Evolutionary conservation across 2,797 vertebrate species (phyloP).

Genomic region (Lacerta viridis): DNA sequence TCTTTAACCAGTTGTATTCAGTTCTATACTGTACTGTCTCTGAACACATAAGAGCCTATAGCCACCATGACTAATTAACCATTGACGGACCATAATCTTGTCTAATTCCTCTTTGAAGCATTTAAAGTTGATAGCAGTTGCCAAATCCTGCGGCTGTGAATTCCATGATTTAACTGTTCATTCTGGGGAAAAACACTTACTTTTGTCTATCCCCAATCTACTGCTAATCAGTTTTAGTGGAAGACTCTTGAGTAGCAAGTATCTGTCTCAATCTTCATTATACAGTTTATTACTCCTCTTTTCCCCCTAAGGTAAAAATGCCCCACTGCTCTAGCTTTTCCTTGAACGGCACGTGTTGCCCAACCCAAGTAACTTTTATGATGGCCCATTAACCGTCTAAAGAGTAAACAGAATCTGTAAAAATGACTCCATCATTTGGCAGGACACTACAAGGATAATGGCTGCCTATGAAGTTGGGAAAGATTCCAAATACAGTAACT

Average conservation of each 20-base stretch:
- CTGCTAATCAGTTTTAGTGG: neutral
- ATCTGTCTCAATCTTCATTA: neutral
- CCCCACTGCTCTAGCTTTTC: neutral
- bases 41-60: neutral
- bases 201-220: neutral
- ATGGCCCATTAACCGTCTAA: neutral
- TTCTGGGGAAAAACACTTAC: neutral
- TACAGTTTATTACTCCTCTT: neutral
- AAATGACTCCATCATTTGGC: constrained; percentile 29
- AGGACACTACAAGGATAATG: constrained; percentile 2
- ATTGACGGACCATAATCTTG: neutral
- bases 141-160: neutral
- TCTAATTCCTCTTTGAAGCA: neutral
- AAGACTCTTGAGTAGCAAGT: neutral
- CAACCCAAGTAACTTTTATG: neutral
- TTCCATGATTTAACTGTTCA: neutral
- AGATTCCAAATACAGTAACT: neutral
- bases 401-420: constrained; percentile 16
- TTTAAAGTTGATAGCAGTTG: neutral
- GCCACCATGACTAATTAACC: neutral
- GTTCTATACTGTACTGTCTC: neutral
- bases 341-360: neutral
- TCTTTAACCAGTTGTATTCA: neutral
- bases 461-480: constrained; percentile 2
- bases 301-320: neutral